Conservation (phyloP, 2,888 invertebrate species). For the Eucriotettix oculatus region DNA sequence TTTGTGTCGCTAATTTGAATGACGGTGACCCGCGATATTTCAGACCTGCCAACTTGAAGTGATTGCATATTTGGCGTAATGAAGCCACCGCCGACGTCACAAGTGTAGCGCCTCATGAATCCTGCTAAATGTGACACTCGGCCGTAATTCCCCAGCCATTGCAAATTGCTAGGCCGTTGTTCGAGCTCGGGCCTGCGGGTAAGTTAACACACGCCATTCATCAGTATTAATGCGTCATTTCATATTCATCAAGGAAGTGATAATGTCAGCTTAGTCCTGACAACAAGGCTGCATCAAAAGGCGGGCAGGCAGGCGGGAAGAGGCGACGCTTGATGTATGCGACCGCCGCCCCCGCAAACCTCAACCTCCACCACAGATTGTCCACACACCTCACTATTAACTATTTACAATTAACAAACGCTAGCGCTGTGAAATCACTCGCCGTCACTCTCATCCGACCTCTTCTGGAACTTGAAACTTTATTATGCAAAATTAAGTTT, state of each 20-base stretch:
- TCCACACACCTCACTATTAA: too few relatives aligned
- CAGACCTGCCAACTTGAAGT: neutral
- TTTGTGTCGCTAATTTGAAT: too few relatives aligned
- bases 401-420: too few relatives aligned
- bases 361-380: too few relatives aligned
- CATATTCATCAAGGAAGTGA: neutral
- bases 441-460: too few relatives aligned
- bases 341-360: too few relatives aligned
- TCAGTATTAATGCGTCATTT: neutral
- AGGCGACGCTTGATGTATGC: neutral
- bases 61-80: neutral
- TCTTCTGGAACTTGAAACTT: too few relatives aligned
- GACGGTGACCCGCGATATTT: neutral
- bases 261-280: neutral
- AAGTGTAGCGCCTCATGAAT: neutral
- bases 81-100: neutral
- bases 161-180: neutral
- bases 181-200: neutral
- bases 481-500: too few relatives aligned
- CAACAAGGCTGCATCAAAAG: neutral
- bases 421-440: too few relatives aligned
- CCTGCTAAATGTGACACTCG: neutral
- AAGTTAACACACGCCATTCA: neutral
- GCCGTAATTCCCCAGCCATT: neutral
- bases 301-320: neutral